Evolutionary conservation across 1,140 invertebrate genomes (phyloP).

Genomic region (Leptinotarsa defecta): DNA sequence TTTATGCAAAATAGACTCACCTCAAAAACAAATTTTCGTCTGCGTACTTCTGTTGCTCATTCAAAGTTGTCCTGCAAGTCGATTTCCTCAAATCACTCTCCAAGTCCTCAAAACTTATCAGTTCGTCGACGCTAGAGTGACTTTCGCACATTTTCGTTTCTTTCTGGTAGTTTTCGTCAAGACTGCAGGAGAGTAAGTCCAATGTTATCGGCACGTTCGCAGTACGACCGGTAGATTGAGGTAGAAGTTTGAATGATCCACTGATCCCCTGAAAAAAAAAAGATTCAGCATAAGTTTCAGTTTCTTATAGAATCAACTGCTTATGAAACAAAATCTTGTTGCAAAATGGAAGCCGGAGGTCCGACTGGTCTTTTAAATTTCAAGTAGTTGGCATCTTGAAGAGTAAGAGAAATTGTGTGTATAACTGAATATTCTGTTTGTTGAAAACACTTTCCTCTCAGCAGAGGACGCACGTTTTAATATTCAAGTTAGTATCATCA

Average conservation of each 20-base stretch:
- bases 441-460: too few relatives aligned
- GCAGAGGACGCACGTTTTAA: too few relatives aligned
- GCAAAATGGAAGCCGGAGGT: too few relatives aligned
- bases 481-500: too few relatives aligned
- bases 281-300: not conserved
- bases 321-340: too few relatives aligned
- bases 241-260: constrained; percentile 61
- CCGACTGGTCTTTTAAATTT: too few relatives aligned
- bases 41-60: constrained; percentile 67
- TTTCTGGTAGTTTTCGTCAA: constrained; percentile 33
- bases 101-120: constrained; percentile 51
- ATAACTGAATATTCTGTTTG: too few relatives aligned
- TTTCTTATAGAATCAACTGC: too few relatives aligned
- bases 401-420: too few relatives aligned
- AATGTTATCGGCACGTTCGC: constrained; percentile 47
- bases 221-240: constrained; percentile 59
- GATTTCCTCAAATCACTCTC: constrained; percentile 47
- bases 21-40: constrained; percentile 73
- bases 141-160: constrained; percentile 38
- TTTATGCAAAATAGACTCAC: not conserved
- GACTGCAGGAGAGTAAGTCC: constrained; percentile 23
- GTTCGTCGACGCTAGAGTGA: constrained; percentile 54
- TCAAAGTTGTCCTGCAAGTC: constrained; percentile 51
- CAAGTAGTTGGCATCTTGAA: too few relatives aligned
- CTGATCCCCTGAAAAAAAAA: constrained; percentile 56